These are phyloP conservation scores for Echiichthys vipera DNA, from an alignment of 2,797 vertebrate species.

Conservation along the genomic window DNA sequence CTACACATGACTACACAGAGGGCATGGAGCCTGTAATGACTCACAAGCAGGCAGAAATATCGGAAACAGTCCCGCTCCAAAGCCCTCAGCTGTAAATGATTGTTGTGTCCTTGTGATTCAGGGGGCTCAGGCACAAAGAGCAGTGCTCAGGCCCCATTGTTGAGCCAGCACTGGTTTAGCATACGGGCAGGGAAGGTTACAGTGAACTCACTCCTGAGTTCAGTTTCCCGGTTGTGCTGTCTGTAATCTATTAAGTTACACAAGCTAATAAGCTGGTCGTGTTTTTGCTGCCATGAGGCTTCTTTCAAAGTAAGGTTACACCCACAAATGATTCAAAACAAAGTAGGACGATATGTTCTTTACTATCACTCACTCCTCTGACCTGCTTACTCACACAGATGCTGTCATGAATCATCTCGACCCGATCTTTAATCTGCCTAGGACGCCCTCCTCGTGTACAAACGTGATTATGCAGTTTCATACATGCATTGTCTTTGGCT, in stretches of 20 bases:
- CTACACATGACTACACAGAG: conserved; percentile 37
- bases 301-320: conserved; percentile 48
- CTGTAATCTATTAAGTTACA: conserved; percentile 29
- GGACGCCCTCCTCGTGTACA: conserved; percentile 9
- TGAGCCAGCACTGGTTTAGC: conserved; percentile 67
- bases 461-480: conserved; percentile 46
- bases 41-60: conserved; percentile 44
- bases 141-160: conserved; percentile 37
- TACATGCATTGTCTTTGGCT: conserved; percentile 38
- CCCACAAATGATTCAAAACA: conserved; percentile 46
- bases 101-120: conserved; percentile 39
- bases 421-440: conserved; percentile 29
- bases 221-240: conserved; percentile 3
- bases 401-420: conserved; percentile 41
- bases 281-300: conserved; percentile 42
- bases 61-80: conserved; percentile 22
- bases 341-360: conserved; percentile 36
- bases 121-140: conserved; percentile 32
- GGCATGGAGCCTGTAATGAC: conserved; percentile 42
- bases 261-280: conserved; percentile 62
- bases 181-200: conserved; percentile 35
- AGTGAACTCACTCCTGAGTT: not conserved
- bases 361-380: conserved; percentile 20
- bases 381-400: conserved; percentile 31
- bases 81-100: conserved; percentile 45